Evolutionary conservation across 2,113 vertebrate species (phyloP).

Genomic region (Microtus montanus): DNA sequence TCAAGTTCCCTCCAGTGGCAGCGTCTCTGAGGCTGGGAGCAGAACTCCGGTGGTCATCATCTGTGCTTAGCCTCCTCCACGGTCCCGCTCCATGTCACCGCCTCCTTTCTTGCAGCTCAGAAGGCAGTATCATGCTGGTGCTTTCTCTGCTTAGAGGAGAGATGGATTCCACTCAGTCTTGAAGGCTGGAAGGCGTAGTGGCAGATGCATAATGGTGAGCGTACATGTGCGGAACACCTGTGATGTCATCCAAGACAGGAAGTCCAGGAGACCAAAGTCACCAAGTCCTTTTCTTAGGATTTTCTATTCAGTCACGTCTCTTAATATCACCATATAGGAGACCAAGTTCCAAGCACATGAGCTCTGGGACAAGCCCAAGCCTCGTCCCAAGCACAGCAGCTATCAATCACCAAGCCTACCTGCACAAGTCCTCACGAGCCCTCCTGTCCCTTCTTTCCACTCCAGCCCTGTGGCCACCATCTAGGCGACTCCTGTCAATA

Average conservation of each 20-base stretch:
- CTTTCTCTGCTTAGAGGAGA: background rate
- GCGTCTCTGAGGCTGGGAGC: background rate
- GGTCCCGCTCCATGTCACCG: background rate
- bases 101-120: background rate
- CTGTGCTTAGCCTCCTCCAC: background rate
- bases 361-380: too few relatives aligned
- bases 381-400: background rate
- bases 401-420: background rate
- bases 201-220: background rate
- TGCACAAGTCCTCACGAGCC: rapidly evolving
- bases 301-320: background rate
- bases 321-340: too few relatives aligned
- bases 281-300: background rate
- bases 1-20: background rate
- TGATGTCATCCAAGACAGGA: too few relatives aligned
- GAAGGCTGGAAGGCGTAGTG: background rate
- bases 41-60: background rate
- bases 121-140: background rate
- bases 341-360: background rate
- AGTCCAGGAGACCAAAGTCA: background rate
- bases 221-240: rapidly evolving
- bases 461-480: background rate
- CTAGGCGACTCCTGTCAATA: rapidly evolving
- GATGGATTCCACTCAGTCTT: background rate
- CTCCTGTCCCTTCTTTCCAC: background rate